These are phyloP conservation scores for Heptranchias perlo DNA, from an alignment of 2,113 vertebrate species.

Conservation along the genomic window DNA sequence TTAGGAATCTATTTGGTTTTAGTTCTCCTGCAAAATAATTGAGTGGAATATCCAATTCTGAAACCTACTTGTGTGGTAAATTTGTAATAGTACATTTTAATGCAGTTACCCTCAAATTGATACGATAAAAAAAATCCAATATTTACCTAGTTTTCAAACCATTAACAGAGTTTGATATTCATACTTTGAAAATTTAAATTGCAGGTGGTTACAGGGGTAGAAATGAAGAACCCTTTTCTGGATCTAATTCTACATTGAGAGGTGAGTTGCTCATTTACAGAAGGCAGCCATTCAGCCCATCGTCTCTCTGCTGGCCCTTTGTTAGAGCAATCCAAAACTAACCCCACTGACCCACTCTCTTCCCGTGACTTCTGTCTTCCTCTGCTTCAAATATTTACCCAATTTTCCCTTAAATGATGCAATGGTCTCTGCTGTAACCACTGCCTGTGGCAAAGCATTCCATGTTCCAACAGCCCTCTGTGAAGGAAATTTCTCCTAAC, in stretches of 20 bases:
- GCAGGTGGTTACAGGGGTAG: constrained; percentile 53
- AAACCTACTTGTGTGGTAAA: too few species aligned
- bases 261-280: constrained; percentile 46
- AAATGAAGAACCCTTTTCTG: constrained; percentile 48
- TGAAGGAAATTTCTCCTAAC: too few species aligned
- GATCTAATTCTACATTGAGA: constrained; percentile 46
- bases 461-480: neutral
- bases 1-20: too few species aligned
- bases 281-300: neutral
- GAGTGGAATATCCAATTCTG: too few species aligned
- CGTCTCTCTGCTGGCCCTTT: neutral
- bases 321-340: neutral
- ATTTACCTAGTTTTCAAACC: constrained; percentile 22
- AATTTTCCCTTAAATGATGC: neutral
- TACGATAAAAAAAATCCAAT: neutral
- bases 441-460: neutral
- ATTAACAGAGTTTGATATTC: neutral
- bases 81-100: too few species aligned
- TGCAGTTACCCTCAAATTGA: too few species aligned
- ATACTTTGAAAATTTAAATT: neutral
- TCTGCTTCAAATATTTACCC: neutral
- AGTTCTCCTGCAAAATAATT: too few species aligned
- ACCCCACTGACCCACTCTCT: neutral
- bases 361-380: neutral
- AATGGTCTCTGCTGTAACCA: neutral